Conservation (phyloP, 2,113 vertebrate genomes). For the Pachycephala philippinensis region DNA sequence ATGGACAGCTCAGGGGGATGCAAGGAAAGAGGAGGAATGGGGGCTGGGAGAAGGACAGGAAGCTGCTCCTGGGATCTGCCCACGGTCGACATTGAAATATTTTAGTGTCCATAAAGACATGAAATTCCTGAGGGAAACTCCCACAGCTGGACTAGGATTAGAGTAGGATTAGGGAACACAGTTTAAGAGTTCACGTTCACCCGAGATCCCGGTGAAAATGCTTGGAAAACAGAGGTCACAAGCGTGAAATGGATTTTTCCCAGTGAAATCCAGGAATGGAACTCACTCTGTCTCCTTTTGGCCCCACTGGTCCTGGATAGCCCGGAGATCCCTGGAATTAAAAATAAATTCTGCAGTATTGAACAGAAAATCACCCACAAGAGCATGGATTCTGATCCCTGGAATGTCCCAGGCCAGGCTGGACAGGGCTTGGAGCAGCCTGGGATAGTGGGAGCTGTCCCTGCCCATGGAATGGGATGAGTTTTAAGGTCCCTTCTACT, state of each 20-base stretch:
- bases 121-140: not conserved
- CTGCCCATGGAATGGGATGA: not conserved
- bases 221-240: not conserved
- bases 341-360: not conserved
- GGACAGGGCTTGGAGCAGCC: not conserved
- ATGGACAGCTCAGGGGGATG: not conserved
- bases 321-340: constrained; percentile 77
- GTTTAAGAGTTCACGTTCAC: not conserved
- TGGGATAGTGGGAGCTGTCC: not conserved
- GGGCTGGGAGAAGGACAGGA: not conserved
- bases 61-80: not conserved
- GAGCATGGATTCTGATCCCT: not conserved
- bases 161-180: not conserved
- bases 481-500: not conserved
- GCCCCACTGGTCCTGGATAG: constrained; percentile 76
- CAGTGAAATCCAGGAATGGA: not conserved
- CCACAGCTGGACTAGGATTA: no score
- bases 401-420: not conserved
- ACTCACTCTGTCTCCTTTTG: constrained; percentile 88
- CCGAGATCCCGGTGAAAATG: not conserved
- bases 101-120: not conserved
- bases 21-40: not conserved
- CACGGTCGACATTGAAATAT: not conserved
- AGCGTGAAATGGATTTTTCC: not conserved
- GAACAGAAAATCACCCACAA: not conserved